These are phyloP conservation scores for Campylomormyrus numenius DNA, from an alignment of 2,113 vertebrate species.

Conservation along the genomic window DNA sequence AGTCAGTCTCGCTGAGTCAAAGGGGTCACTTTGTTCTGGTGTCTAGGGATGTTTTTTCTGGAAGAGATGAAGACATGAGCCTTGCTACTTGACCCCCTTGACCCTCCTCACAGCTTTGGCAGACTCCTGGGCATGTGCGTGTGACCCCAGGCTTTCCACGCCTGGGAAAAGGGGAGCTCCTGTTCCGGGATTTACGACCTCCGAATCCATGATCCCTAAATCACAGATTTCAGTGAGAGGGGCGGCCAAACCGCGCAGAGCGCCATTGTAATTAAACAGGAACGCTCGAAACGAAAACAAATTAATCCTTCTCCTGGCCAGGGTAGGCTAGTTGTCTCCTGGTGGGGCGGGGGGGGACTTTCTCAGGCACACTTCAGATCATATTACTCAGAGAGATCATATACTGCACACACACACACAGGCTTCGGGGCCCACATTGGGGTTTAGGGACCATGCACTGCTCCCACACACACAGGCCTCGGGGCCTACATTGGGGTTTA, in stretches of 20 bases:
- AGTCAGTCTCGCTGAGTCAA: background rate
- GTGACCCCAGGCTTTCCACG: background rate
- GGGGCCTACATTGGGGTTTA: background rate
- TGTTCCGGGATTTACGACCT: background rate
- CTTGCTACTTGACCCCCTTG: background rate
- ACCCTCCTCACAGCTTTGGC: background rate
- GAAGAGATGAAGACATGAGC: background rate
- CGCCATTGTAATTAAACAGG: slow-evolving; percentile 37
- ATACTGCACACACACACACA: background rate
- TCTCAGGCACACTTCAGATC: slow-evolving; percentile 2
- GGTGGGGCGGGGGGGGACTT: background rate
- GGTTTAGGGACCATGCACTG: too few relatives aligned
- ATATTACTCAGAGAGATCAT: background rate
- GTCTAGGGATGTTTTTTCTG: background rate
- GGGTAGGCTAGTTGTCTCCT: background rate
- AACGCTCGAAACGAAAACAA: slow-evolving; percentile 27
- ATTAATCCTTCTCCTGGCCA: slow-evolving; percentile 22
- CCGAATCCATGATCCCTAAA: slow-evolving; percentile 24
- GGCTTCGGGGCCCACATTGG: background rate
- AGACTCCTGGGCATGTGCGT: background rate
- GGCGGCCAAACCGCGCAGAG: slow-evolving; percentile 26
- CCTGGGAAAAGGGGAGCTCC: background rate
- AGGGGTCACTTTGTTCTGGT: background rate
- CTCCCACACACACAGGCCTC: background rate
- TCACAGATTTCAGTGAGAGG: slow-evolving; percentile 28